Conservation (phyloP, 1,140 invertebrate genomes). For the Mercenaria mercenaria region DNA sequence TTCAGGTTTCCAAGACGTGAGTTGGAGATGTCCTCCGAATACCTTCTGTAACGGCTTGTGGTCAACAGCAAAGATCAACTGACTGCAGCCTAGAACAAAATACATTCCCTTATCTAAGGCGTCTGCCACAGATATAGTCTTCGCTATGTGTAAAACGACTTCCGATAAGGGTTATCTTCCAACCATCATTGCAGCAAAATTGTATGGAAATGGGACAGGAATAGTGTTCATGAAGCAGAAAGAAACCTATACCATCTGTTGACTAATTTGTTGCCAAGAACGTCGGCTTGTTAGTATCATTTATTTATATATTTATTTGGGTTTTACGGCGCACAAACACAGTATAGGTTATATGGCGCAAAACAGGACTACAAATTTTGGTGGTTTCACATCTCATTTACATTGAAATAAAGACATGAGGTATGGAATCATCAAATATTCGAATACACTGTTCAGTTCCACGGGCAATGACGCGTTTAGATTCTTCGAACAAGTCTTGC, state of each 20-base stretch:
- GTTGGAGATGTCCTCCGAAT: slow-evolving; percentile 10
- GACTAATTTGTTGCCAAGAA: slow-evolving; percentile 74
- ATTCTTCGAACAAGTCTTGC: slow-evolving; percentile 56
- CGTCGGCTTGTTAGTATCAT: slow-evolving; percentile 69
- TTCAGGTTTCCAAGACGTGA: slow-evolving; percentile 22
- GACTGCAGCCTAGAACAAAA: slow-evolving; percentile 69
- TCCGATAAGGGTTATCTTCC: slow-evolving; percentile 72
- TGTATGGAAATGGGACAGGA: slow-evolving; percentile 26
- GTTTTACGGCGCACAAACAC: no score
- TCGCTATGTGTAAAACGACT: slow-evolving; percentile 73
- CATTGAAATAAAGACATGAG: no score
- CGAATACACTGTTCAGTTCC: slow-evolving; percentile 72
- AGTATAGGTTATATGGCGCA: no score
- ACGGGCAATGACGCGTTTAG: slow-evolving; percentile 61
- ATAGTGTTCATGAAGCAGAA: slow-evolving; percentile 75
- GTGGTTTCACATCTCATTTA: no score
- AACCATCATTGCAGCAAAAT: slow-evolving; percentile 67
- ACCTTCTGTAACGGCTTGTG: slow-evolving; percentile 62
- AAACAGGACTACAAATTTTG: no score
- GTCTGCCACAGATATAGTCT: slow-evolving; percentile 74
- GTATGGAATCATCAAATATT: slow-evolving; percentile 72
- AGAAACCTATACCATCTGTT: slow-evolving; percentile 69
- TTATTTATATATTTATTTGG: no score
- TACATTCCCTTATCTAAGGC: slow-evolving; percentile 69
- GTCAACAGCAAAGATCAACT: slow-evolving; percentile 69